phyloP scores from a whole-genome alignment of 2,797 vertebrate species.

The Sebastiscus tertius region DNA sequence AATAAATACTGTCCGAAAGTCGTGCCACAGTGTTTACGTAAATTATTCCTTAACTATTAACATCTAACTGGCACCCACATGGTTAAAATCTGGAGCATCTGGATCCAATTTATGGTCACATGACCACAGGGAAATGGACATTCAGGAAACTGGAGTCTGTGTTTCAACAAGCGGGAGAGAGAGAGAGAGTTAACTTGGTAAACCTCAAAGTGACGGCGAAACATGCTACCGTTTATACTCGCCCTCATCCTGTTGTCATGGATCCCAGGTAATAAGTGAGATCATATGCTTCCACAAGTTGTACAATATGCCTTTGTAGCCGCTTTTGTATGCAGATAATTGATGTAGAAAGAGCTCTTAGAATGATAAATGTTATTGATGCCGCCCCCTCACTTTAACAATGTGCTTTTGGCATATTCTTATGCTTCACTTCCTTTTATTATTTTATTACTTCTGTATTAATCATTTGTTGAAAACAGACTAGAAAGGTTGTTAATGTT shows the following conservation, averaged over 20 bases:
- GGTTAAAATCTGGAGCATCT: conserved; percentile 78
- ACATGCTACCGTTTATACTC: conserved; percentile 54
- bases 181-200: background rate
- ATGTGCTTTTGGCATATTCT: conserved; percentile 2
- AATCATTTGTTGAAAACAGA: conserved; percentile 15
- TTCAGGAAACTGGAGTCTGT: conserved; percentile 13
- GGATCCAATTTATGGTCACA: conserved; percentile 57
- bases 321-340: conserved; percentile 1
- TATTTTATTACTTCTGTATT: conserved; percentile 17
- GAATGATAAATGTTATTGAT: conserved; percentile 5
- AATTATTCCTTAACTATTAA: background rate
- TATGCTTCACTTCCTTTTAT: background rate
- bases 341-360: background rate
- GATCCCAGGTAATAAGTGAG: conserved; percentile 73
- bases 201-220: background rate
- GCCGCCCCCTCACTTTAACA: background rate
- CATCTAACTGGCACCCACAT: conserved; percentile 32
- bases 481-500: conserved; percentile 16
- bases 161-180: background rate
- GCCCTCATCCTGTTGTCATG: conserved; percentile 59
- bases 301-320: background rate
- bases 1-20: too few species aligned
- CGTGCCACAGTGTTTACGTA: background rate
- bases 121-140: conserved; percentile 49
- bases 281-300: background rate